A percentile compares a stretch with the other conserved stretches of the same genome.
These are phyloP conservation scores for Chironomus striatipennis DNA, from an alignment of 1,140 invertebrate genomes.

Conservation along the genomic window DNA sequence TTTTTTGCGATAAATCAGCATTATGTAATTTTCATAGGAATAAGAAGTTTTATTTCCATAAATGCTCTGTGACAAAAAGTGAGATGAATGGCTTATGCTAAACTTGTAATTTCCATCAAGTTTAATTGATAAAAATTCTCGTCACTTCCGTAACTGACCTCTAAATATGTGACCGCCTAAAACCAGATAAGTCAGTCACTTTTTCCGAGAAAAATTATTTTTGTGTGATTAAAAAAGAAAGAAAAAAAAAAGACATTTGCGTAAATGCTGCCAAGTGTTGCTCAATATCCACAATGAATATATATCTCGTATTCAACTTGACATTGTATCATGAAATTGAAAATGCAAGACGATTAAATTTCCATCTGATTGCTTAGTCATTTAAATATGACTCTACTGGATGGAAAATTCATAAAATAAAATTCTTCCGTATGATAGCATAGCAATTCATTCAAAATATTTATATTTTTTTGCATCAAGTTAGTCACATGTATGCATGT, in stretches of 20 bases:
- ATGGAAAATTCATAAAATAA: background rate
- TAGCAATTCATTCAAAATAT: no score
- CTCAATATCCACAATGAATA: no score
- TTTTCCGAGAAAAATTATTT: no score
- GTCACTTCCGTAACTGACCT: background rate
- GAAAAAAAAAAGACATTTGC: background rate
- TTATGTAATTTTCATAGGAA: background rate
- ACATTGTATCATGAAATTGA: no score
- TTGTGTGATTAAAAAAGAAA: background rate
- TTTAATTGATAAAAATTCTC: no score
- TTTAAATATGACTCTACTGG: background rate
- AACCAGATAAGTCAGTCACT: no score
- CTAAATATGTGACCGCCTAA: background rate
- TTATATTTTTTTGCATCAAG: background rate
- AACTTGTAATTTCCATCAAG: no score
- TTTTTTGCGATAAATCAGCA: background rate
- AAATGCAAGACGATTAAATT: no score
- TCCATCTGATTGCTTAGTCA: no score
- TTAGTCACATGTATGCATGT: background rate
- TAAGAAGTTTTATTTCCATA: background rate
- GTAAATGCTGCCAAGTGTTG: background rate
- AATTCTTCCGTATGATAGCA: background rate
- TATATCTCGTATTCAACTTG: no score
- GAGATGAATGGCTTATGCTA: background rate
- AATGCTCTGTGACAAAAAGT: background rate